Evolutionary conservation across 2,888 invertebrate genomes (phyloP).

Genomic region (Synergus gifuensis): DNA sequence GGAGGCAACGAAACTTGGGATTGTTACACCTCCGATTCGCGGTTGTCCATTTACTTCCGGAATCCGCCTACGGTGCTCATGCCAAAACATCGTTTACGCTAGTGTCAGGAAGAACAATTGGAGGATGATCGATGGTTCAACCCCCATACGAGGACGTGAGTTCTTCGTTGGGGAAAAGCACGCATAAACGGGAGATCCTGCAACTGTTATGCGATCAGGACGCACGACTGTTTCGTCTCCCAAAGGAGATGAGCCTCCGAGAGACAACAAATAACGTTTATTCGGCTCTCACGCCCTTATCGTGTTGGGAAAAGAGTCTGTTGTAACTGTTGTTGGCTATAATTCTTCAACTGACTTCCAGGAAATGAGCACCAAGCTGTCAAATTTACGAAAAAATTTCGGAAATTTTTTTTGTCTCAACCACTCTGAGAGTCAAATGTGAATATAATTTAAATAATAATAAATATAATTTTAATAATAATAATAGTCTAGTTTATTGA

Average conservation of each 20-base stretch:
- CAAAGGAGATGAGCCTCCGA: neutral
- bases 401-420: too few species aligned
- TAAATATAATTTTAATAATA: too few species aligned
- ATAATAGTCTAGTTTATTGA: too few species aligned
- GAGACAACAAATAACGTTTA: conserved; percentile 26
- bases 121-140: conserved; percentile 50
- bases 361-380: neutral
- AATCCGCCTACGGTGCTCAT: conserved; percentile 46
- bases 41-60: conserved; percentile 49
- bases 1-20: conserved; percentile 40
- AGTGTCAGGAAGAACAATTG: conserved; percentile 44
- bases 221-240: conserved; percentile 28
- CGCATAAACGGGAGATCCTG: neutral
- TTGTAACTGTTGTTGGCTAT: neutral
- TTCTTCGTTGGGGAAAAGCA: conserved; percentile 9
- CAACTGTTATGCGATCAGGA: conserved; percentile 17
- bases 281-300: conserved; percentile 33
- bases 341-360: neutral
- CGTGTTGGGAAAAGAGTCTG: neutral
- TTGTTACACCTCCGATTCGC: conserved; percentile 53
- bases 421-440: too few species aligned
- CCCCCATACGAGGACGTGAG: conserved; percentile 22
- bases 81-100: conserved; percentile 55
- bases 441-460: too few species aligned
- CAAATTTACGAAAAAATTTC: neutral